Evolutionary conservation across 2,113 vertebrate genomes (phyloP).

Genomic region (Percina caprodes): DNA sequence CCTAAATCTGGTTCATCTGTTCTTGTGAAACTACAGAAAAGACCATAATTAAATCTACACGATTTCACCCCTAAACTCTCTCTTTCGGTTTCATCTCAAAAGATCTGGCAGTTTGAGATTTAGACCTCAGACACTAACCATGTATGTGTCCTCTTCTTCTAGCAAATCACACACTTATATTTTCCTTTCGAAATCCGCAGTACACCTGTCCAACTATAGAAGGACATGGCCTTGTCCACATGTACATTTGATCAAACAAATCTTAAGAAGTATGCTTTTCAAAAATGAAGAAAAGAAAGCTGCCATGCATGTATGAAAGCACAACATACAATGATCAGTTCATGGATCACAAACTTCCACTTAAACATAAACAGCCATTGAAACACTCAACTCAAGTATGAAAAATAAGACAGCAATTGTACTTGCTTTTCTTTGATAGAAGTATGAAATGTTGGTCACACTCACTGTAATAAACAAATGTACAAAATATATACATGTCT

Average conservation of each 20-base stretch:
- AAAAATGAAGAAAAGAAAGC: not conserved
- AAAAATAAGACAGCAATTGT: not conserved
- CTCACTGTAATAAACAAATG: not conserved
- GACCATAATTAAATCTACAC: not conserved
- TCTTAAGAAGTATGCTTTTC: not conserved
- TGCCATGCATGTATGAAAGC: not conserved
- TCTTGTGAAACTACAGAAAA: not conserved
- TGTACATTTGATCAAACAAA: not conserved
- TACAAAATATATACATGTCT: not conserved
- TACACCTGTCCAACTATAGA: not conserved
- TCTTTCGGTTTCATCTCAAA: not conserved
- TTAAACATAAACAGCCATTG: not conserved
- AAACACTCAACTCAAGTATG: not conserved
- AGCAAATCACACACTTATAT: constrained; percentile 2
- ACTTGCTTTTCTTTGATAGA: not conserved
- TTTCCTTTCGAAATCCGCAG: not conserved
- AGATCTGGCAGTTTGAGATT: not conserved
- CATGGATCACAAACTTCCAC: not conserved
- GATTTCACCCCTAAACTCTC: not conserved
- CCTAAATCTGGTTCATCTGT: not conserved
- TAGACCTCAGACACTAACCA: constrained; percentile 3
- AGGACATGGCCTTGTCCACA: not conserved
- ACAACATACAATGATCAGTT: not conserved
- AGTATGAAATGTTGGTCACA: not conserved
- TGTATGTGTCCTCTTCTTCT: not conserved